Evolutionary conservation across 2,113 vertebrate species (phyloP).

Genomic region (Phyllopteryx taeniolatus): DNA sequence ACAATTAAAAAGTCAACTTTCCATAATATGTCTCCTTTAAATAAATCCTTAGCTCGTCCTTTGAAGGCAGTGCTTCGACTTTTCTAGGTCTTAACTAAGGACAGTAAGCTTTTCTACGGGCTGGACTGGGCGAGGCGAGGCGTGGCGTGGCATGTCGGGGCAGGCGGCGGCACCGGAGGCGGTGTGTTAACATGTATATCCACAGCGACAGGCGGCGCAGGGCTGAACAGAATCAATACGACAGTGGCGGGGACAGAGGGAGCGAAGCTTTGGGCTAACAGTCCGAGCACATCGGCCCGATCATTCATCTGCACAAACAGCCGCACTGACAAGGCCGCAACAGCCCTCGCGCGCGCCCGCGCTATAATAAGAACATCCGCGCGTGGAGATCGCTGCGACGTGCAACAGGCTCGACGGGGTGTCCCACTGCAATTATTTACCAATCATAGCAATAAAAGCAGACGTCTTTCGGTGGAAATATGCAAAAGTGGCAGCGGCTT

Average conservation of each 20-base stretch:
- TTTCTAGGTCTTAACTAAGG: background rate
- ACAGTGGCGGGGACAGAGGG: conserved; percentile 90
- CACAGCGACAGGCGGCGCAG: conserved; percentile 88
- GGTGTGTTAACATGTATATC: conserved; percentile 89
- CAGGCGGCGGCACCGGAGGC: conserved; percentile 70
- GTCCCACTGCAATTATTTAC: background rate
- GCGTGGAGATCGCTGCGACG: background rate
- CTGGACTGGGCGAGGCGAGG: conserved; percentile 38
- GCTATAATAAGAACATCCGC: conserved; percentile 50
- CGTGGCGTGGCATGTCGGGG: conserved; percentile 52
- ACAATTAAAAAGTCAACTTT: background rate
- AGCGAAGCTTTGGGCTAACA: conserved; percentile 93
- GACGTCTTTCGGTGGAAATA: background rate
- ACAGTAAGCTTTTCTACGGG: conserved; percentile 55
- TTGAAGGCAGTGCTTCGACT: background rate
- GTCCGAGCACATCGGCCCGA: conserved; percentile 97
- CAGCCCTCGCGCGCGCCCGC: conserved; percentile 25
- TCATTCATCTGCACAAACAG: conserved; percentile 88
- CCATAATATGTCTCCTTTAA: background rate
- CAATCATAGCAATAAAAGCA: conserved; percentile 3
- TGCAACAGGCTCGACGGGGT: conserved; percentile 27
- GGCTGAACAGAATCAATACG: conserved; percentile 95
- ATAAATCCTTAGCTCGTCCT: background rate
- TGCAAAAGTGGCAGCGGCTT: background rate
- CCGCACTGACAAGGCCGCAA: conserved; percentile 76